phyloP scores from a whole-genome alignment of 2,113 vertebrate genomes.

The Microcebus lehilahytsara region DNA sequence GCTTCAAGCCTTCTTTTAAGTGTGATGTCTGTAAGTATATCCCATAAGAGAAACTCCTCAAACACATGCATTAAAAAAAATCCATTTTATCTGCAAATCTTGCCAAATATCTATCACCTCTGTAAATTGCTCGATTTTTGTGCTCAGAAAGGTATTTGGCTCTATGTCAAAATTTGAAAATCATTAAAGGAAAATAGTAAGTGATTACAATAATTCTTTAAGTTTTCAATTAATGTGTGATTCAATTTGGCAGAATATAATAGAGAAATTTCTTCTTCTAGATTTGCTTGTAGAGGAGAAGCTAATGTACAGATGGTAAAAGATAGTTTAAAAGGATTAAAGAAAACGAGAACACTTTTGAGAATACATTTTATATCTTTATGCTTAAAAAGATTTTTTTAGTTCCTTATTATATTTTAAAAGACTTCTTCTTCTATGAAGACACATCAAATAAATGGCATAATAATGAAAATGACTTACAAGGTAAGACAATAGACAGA shows the following conservation, averaged over 20 bases:
- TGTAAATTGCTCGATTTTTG: constrained; percentile 57
- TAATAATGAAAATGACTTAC: not conserved
- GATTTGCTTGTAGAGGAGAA: constrained; percentile 20
- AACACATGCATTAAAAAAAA: constrained; percentile 36
- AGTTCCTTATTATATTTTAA: not conserved
- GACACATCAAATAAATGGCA: not conserved
- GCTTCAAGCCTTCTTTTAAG: constrained; percentile 57
- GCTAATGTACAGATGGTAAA: not conserved
- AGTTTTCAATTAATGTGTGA: constrained; percentile 61
- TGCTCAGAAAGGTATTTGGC: constrained; percentile 59
- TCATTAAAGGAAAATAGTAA: constrained; percentile 65
- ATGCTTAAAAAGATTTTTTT: not conserved
- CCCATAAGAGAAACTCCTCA: constrained; percentile 11
- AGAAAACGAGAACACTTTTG: not conserved
- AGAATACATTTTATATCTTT: not conserved
- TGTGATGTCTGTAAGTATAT: constrained; percentile 43
- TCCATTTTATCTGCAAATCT: constrained; percentile 55
- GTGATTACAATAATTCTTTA: constrained; percentile 66
- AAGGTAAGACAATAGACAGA: not conserved
- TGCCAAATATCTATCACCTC: constrained; percentile 59
- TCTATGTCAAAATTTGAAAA: constrained; percentile 64
- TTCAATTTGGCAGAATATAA: constrained; percentile 43
- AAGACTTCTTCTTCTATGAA: not conserved
- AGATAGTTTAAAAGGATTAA: constrained; percentile 40
- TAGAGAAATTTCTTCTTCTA: constrained; percentile 41